Evolutionary conservation across 2,113 vertebrate genomes (phyloP), one percentile per base, ranked within the genome.

Genomic region (Falco punctatus): DNA sequence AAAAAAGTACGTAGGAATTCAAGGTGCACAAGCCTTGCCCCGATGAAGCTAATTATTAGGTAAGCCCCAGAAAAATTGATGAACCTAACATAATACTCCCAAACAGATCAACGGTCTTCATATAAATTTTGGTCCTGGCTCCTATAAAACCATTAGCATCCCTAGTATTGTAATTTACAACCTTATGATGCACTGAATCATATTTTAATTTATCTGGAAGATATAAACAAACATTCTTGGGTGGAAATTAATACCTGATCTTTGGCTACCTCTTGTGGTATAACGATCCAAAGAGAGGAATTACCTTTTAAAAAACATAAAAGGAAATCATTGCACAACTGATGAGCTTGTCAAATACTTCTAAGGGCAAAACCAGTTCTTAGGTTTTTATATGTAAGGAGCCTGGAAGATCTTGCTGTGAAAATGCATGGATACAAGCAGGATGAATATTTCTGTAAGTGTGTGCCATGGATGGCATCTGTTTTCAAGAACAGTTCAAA

Each of bases 181-280:
- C 89, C 42, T 55, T 77, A 89, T 85, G 88, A 94, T 75, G 86
- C 86, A 95, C 86, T 95, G 92, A 97, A 96, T 95, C 92, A 95
- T 91, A 82, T 94, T 94, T 94, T 94, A 96, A 95, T 94, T 95
- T 92, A 80, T 72, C 91, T 58, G 70, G 74, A 92, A 95, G 92
- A 88, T 69, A 90, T 22, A 93, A 96, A 96, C 86, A 96, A 97
- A 95, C 78, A 85, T 91, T 72, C 52, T 65, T 24, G 66, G 57
- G 32, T 91, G 70, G 84, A 97, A 92, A 92, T 96, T 94, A 94
- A 89, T 97, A 95, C 54, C 81, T 94, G 89, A 92, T 94, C 95
- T 97, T 97, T 96, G 94, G 86, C 95, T 97, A 87, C 92, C 64
- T 94, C 94, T 94, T 91, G 84, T 84, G 92, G 92, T 58, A 79